Percentiles rank a stretch among this genome's conserved stretches.
Evolutionary conservation across 2,797 vertebrate genomes (phyloP).

Genomic region (Oryzias sinensis): DNA sequence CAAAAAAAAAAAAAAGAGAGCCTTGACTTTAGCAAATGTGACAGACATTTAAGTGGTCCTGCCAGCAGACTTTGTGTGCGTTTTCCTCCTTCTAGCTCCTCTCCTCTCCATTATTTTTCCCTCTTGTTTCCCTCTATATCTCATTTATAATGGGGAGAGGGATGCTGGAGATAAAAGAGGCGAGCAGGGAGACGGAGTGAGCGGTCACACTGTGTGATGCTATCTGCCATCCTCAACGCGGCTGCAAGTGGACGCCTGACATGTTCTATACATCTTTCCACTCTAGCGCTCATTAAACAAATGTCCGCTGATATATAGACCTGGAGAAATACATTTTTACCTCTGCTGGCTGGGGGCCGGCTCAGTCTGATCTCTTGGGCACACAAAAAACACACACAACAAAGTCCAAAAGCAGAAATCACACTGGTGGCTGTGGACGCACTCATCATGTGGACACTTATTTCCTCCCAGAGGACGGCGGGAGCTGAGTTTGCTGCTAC

Average conservation of each 20-base stretch:
- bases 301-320: slow-evolving; percentile 85
- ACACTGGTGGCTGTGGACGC: slow-evolving; percentile 51
- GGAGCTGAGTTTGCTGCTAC: slow-evolving; percentile 53
- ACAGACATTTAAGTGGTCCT: slow-evolving; percentile 19
- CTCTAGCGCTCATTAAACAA: slow-evolving; percentile 94
- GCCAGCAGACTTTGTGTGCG: slow-evolving; percentile 32
- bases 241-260: slow-evolving; percentile 88
- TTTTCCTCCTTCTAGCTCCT: slow-evolving; percentile 63
- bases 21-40: slow-evolving; percentile 10
- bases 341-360: slow-evolving; percentile 58
- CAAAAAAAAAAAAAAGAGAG: background rate
- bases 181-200: slow-evolving; percentile 87
- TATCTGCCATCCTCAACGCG: slow-evolving; percentile 88
- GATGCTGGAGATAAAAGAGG: slow-evolving; percentile 86
- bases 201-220: slow-evolving; percentile 89
- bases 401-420: slow-evolving; percentile 52
- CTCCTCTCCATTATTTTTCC: slow-evolving; percentile 86
- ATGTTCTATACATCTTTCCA: slow-evolving; percentile 93
- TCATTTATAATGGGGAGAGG: slow-evolving; percentile 91
- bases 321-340: slow-evolving; percentile 88
- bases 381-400: slow-evolving; percentile 47
- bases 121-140: slow-evolving; percentile 85
- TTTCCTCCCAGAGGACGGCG: slow-evolving; percentile 41
- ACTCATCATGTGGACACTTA: slow-evolving; percentile 39
- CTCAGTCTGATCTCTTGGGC: slow-evolving; percentile 71